Conservation (phyloP, 1,140 invertebrate genomes). For the Spodoptera litura region DNA sequence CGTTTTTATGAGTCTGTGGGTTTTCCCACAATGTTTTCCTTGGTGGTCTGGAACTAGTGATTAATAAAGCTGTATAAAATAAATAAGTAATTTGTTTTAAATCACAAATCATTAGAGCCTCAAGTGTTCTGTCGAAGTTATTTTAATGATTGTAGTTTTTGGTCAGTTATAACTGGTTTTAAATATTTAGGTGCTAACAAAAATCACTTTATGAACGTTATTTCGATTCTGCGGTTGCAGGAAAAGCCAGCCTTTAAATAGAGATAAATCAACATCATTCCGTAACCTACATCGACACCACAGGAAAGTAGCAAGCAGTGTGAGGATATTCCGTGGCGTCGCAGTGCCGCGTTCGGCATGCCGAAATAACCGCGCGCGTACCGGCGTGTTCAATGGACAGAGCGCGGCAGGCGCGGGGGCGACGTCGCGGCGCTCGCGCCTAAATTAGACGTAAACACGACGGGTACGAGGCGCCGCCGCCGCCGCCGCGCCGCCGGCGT, state of each 20-base stretch:
- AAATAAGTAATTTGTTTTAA: too few relatives aligned
- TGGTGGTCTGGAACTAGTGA: neutral
- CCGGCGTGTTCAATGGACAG: conserved; percentile 79
- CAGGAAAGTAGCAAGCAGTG: conserved; percentile 44
- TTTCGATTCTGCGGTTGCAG: neutral
- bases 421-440: conserved; percentile 80
- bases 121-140: too few relatives aligned
- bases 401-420: conserved; percentile 66
- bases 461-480: conserved; percentile 76
- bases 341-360: conserved; percentile 65
- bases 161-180: too few relatives aligned
- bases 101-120: too few relatives aligned
- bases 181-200: too few relatives aligned
- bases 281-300: conserved; percentile 43
- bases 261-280: conserved; percentile 33
- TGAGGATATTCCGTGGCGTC: conserved; percentile 63
- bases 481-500: conserved; percentile 71
- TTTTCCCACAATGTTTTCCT: conserved; percentile 32
- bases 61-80: conserved; percentile 4
- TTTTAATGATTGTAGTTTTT: too few relatives aligned
- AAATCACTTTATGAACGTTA: too few relatives aligned
- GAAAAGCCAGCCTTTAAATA: neutral
- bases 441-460: conserved; percentile 85
- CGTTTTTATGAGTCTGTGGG: conserved; percentile 38
- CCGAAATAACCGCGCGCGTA: conserved; percentile 81